Evolutionary conservation across 2,797 vertebrate genomes (phyloP).

Genomic region (Phyllotis vaccarum): DNA sequence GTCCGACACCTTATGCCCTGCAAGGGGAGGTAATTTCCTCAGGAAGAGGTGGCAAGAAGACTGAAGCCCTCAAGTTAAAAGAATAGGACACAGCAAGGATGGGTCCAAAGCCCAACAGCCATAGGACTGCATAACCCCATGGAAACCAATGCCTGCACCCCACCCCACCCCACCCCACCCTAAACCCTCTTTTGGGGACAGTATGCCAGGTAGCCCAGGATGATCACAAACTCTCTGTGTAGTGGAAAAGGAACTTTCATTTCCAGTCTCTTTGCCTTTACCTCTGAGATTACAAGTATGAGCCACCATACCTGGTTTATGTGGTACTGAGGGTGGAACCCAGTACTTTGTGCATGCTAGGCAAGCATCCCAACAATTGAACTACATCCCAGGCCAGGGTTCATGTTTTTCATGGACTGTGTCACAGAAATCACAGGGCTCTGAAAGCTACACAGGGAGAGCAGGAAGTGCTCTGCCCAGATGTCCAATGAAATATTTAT

Average conservation of each 20-base stretch:
- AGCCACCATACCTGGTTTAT: neutral
- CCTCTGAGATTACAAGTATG: neutral
- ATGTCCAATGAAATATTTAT: constrained; percentile 10
- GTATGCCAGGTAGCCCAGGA: neutral
- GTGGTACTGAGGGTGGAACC: neutral
- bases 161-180: neutral
- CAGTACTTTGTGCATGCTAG: no score
- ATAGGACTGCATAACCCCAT: neutral
- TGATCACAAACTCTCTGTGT: neutral
- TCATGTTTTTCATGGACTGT: neutral
- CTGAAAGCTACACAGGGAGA: neutral
- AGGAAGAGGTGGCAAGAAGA: neutral
- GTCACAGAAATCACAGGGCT: neutral
- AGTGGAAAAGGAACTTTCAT: neutral
- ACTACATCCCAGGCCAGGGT: neutral
- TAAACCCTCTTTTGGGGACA: no score
- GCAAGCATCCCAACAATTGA: neutral
- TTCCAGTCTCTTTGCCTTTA: neutral
- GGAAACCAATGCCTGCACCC: neutral
- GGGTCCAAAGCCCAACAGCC: neutral
- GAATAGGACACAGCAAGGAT: neutral
- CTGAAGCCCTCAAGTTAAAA: neutral
- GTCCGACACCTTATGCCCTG: neutral
- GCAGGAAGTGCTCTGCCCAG: neutral
- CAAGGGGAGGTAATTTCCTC: neutral